Base-by-base conservation (phyloP, 2,888 invertebrate species). In the Penaeus monodon region DNA sequence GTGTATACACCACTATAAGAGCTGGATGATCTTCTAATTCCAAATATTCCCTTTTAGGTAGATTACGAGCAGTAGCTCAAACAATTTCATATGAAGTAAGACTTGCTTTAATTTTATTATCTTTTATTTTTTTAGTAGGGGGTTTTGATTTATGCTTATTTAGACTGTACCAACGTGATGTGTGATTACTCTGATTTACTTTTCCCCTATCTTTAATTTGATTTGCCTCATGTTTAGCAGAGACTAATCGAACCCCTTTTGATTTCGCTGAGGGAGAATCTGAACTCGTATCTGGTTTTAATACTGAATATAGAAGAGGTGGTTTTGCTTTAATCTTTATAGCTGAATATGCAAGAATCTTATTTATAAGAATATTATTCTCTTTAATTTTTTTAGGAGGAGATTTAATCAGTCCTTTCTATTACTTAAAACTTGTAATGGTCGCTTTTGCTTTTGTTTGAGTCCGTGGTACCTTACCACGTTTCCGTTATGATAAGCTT, bases 251-350 rank as follows among this genome's bases (percentile, higher is more conserved):
- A 0, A 95, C 95, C 91, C 95, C 95, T 74, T 95, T 95, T 95
- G 95, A 89, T 68, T 89, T 89, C 79, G 94, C 95, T 82, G 96
- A 96, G 85, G 95, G 95, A 96, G 91, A 38, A 94, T 95, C 95
- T 89, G 96, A 96, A 91, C 94, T 96, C 92, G 95, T 96, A 91
- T 96, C 95, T 2, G 96, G 96, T 0, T 96, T 96, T 95, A 96
- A 96, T 94, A 93, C 95, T 90, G 96, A 96, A 90, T 96, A 95
- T 94, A 94, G 95, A 93, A 94, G 94, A 91, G 94, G 95, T 0
- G 94, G 94, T 20, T 95, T 96, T 95, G 94, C 94, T 84, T 94
- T 95, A 93, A 94, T 95, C 94, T 95, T 95, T 94, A 94, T 95
- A 92, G 94, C 94, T 63, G 95, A 95, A 91, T 95, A 95, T 94